Percentiles rank a stretch among this genome's conserved stretches.
Conservation (phyloP, 1,140 invertebrate genomes). For the Bombyx mori region ASM3026992v2 NC_085119.1:2525501-2526000, state of each 20-base stretch:
- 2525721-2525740: constrained; percentile 46
- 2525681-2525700: constrained; percentile 54
- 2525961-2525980: too few relatives aligned
- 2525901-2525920: too few relatives aligned
- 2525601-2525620: constrained; percentile 76
- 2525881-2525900: too few relatives aligned
- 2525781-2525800: background rate
- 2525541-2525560: constrained; percentile 21
- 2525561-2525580: constrained; percentile 71
- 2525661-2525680: constrained; percentile 72
- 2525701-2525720: constrained; percentile 62
- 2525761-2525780: constrained; percentile 57
- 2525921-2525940: too few relatives aligned
- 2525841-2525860: too few relatives aligned
- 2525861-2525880: too few relatives aligned
- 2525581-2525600: constrained; percentile 72
- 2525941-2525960: too few relatives aligned
- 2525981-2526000: too few relatives aligned
- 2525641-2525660: constrained; percentile 78
- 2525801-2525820: too few relatives aligned
- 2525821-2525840: too few relatives aligned
- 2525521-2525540: too few relatives aligned
- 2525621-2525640: constrained; percentile 77
- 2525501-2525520: background rate
- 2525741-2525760: constrained; percentile 55